Percentiles rank a stretch among this genome's conserved stretches.
Conservation (phyloP, 2,797 vertebrate species). For the Aphelocoma californica region DNA sequence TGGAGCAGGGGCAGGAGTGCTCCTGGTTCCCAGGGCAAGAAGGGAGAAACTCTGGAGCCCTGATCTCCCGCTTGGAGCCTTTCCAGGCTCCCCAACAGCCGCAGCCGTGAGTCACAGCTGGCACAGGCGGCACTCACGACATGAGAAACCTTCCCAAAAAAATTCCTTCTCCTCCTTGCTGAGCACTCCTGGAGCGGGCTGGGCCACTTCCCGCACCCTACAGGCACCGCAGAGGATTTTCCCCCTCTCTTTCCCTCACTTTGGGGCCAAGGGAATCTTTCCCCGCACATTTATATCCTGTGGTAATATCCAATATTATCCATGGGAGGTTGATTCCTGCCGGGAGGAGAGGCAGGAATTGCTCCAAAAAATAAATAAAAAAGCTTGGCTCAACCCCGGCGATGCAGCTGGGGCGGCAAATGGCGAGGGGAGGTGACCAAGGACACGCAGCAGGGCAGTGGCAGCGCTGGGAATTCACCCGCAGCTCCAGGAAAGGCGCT, state of each 20-base stretch:
- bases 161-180: not conserved
- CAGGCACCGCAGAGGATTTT: fast-evolving
- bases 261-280: not conserved
- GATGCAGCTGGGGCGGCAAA: not conserved
- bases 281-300: fast-evolving
- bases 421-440: not conserved
- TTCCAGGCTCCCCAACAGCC: not conserved
- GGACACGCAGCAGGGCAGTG: not conserved
- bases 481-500: not conserved
- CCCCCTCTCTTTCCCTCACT: fast-evolving
- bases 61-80: not conserved
- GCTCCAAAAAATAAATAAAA: not conserved
- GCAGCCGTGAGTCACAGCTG: conserved; percentile 34
- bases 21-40: not conserved
- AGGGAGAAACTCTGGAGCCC: not conserved
- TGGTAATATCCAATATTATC: fast-evolving
- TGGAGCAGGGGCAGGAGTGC: fast-evolving
- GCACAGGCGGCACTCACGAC: not conserved
- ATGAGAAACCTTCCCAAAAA: not conserved
- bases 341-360: not conserved
- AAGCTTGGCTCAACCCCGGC: not conserved
- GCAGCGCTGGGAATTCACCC: not conserved
- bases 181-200: not conserved
- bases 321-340: fast-evolving
- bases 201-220: not conserved